Base-by-base conservation (phyloP, 2,113 vertebrate genomes). In the Heloderma charlesbogerti region DNA sequence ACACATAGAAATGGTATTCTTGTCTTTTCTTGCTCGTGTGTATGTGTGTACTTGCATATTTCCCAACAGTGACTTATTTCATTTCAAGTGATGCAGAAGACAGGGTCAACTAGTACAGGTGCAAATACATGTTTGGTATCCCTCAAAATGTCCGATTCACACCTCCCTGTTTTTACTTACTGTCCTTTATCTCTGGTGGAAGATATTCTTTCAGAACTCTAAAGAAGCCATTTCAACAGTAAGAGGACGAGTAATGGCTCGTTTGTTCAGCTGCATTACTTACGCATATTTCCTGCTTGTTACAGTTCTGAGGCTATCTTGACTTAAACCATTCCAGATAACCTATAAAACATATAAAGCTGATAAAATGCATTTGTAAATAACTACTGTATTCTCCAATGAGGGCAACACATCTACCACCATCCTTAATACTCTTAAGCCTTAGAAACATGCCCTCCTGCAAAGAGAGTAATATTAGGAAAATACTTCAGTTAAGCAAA, bases 221-320 rank as follows among this genome's bases (percentile, higher is more conserved):
- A 12, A 20, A 54, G 48, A 86, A 72, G 34, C 7, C 9, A 54
- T 54, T 78, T 86, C 60, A 85, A 86, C 18, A 85, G 43, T 6
- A 15, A 4, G 67, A n/a, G 18, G 18, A 77, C 5, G 1, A 51
- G 20, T 48, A 5, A 74, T 7, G 40, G 37, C 18, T 40, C 20
- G 3, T 6, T n/a, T 80, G 29, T 31, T 79, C 40, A 72, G 18
- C n/a, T 3, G 27, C 4, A 48, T 92, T 37, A 98, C 99, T 99
- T 93, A 99, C 99, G 98, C 99, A 95, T 99, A 99, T 90, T 97
- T 96, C 79, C 99, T 97, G 88, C 98, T 98, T 95, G 97, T 97
- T 89, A 98, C 94, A 84, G 95, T 94, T 97, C 97, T 97, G 91
- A 98, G 96, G 18, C 97, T 94, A 78, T 98, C 97, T 48, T 98